Percentiles rank a stretch among this genome's conserved stretches.
phyloP scores from a whole-genome alignment of 1,140 invertebrate species.

The Drosophila tani region DNA sequence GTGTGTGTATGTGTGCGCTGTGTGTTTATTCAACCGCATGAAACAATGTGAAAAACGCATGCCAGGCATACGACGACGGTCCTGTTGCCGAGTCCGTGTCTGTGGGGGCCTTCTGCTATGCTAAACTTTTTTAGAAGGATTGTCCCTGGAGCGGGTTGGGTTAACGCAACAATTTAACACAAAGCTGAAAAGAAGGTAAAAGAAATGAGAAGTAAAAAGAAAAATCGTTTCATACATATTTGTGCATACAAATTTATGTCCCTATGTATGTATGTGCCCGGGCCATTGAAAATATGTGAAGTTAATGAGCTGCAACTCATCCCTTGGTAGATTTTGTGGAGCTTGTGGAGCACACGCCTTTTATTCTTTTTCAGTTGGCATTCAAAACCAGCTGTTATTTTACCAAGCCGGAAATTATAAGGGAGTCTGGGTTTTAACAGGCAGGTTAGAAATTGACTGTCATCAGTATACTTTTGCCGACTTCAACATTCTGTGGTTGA shows the following conservation, averaged over 20 bases:
- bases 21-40: constrained; percentile 82
- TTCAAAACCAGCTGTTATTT: no score
- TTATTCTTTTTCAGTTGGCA: no score
- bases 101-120: constrained; percentile 57
- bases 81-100: constrained; percentile 16
- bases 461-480: no score
- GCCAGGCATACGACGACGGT: constrained; percentile 59
- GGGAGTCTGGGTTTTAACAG: no score
- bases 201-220: constrained; percentile 39
- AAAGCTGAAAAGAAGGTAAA: constrained; percentile 53
- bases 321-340: constrained; percentile 72
- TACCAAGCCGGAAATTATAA: no score
- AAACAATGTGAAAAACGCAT: constrained; percentile 82
- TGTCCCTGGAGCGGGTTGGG: constrained; percentile 59
- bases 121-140: constrained; percentile 80
- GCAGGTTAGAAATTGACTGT: no score
- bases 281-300: constrained; percentile 46
- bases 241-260: constrained; percentile 34
- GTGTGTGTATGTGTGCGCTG: constrained; percentile 35
- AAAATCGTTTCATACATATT: constrained; percentile 43
- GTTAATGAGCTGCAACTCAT: constrained; percentile 69
- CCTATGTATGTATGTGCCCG: constrained; percentile 19
- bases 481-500: no score
- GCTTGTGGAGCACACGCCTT: constrained; percentile 4
- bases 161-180: constrained; percentile 74